Base-by-base conservation (phyloP, 2,888 invertebrate species). In the Doris montereyensis region DNA sequence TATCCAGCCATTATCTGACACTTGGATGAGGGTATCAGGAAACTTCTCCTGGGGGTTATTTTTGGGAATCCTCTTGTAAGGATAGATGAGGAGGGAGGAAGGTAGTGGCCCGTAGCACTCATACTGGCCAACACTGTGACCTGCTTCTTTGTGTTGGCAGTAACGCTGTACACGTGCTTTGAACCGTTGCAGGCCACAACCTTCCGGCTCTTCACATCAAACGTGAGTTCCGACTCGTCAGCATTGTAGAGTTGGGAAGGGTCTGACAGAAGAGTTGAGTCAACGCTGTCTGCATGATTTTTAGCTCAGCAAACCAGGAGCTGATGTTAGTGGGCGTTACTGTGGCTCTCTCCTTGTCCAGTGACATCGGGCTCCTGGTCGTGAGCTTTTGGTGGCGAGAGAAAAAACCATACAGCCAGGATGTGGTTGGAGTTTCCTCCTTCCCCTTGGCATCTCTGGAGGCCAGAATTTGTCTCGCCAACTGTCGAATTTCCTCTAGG, bases 181-280 rank as follows among this genome's bases (percentile, higher is more conserved):
- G 71, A 26, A 8, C 67, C 77, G 32, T 70, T 71, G 24, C 30
- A 52, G 30, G 67, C 41, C 21, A 71, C 21, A 3, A 68, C 34
- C 52, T 28, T 35, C n/a, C 52, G 52, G n/a, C 32, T 24, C 34
- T 41, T 67, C 13, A 34, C 57, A 17, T 32, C 70, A 60, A 77
- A 70, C 21, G 57, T 34, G 71, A 76, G 71, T n/a, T 58, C 71
- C 8, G 32, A 13, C 58, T 77, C 52, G 60, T 77, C 77, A 32
- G 77, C 71, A 34, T 77, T 77, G 24, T 58, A 77, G 52, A 71
- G 58, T n/a, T 60, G 13, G 52, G 70, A 21, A 34, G 77, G 77
- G 70, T 28, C 28, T 5, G 8, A 32, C 10, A 77, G 60, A 26
- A 77, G 13, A 26, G 77, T n/a, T n/a, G 68, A n/a, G 32, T 77